Percentiles rank a stretch among this genome's conserved stretches.
Conservation (phyloP, 2,797 vertebrate genomes). For the Urosaurus nigricauda region DNA sequence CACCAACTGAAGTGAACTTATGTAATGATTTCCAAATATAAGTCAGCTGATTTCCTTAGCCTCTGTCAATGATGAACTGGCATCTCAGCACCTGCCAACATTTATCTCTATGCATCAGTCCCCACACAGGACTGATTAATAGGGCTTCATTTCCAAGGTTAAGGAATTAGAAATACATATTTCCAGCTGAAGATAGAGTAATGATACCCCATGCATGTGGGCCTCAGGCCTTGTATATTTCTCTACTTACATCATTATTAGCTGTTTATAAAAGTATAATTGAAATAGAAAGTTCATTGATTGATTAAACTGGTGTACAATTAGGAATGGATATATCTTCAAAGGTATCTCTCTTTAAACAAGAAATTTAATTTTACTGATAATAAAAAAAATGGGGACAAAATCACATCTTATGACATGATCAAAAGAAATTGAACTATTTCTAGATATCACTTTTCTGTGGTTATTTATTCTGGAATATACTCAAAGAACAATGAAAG, state of each 20-base stretch:
- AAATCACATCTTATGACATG: background rate
- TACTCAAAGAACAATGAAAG: background rate
- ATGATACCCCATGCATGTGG: background rate
- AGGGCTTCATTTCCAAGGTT: background rate
- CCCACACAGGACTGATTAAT: background rate
- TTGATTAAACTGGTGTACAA: background rate
- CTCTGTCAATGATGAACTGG: background rate
- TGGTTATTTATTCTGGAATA: background rate
- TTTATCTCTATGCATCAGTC: background rate
- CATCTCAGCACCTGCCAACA: fast-evolving
- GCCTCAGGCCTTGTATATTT: background rate
- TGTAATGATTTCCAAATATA: slow-evolving; percentile 1
- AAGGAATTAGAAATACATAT: background rate
- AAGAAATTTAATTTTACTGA: background rate
- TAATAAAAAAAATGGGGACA: background rate
- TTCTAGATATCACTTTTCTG: background rate
- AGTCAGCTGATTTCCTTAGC: background rate
- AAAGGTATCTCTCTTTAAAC: background rate
- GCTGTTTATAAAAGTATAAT: background rate
- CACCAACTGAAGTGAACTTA: slow-evolving; percentile 4
- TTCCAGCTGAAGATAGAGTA: background rate
- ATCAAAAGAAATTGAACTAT: background rate
- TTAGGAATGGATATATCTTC: background rate
- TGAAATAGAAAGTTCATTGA: background rate
- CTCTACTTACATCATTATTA: background rate